Conservation (phyloP, 1,140 invertebrate species). For the Neodiprion lecontei region DNA sequence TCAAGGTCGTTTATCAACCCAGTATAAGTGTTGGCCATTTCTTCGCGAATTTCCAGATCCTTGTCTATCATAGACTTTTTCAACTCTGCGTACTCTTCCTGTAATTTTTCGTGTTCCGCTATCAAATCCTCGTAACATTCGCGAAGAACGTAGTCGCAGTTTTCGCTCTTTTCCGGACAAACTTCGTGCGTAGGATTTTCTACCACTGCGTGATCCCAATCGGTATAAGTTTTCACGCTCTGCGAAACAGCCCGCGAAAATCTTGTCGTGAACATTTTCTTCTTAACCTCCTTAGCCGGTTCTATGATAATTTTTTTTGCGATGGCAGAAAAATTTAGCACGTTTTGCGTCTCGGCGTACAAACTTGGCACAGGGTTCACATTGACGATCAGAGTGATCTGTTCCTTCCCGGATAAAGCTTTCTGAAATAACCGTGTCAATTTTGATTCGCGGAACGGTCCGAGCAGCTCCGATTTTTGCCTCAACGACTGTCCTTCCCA, state of each 20-base stretch:
- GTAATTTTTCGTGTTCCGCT: conserved; percentile 26
- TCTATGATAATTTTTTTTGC: conserved; percentile 66
- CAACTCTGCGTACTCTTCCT: conserved; percentile 4
- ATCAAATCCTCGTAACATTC: neutral
- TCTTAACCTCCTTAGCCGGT: conserved; percentile 20
- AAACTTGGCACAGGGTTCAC: conserved; percentile 70
- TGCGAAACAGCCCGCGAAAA: neutral
- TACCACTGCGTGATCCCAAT: conserved; percentile 6
- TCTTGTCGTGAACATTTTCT: neutral
- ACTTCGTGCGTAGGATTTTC: neutral
- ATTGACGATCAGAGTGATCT: conserved; percentile 79
- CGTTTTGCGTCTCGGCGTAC: conserved; percentile 79
- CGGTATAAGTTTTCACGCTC: neutral
- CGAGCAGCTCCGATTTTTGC: conserved; percentile 44
- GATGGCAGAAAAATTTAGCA: conserved; percentile 71
- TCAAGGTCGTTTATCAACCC: conserved; percentile 41
- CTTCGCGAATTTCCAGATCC: conserved; percentile 45
- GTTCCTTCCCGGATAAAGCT: conserved; percentile 68
- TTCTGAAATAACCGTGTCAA: conserved; percentile 67
- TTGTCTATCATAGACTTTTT: conserved; percentile 18
- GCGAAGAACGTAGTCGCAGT: neutral
- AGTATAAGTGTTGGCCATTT: conserved; percentile 40
- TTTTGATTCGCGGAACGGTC: conserved; percentile 75
- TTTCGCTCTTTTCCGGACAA: neutral
- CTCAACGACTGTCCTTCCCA: conserved; percentile 36